Percentiles rank a stretch among this genome's conserved stretches.
Conservation (phyloP, 2,888 invertebrate species). For the Acanthosoma haemorrhoidale region DNA sequence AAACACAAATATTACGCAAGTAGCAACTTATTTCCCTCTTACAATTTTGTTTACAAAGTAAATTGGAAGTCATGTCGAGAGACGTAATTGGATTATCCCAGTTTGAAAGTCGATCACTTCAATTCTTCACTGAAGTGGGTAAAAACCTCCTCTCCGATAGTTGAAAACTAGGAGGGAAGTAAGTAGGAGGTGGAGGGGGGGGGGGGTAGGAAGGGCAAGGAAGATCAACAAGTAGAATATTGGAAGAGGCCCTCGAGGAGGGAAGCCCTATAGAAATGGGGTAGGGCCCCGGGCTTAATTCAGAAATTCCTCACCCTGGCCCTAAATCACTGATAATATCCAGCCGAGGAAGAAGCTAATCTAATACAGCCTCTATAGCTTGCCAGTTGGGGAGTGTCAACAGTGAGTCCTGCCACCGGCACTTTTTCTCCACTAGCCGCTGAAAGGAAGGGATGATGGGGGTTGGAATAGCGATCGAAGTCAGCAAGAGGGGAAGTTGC, state of each 20-base stretch:
- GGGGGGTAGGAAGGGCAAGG: neutral
- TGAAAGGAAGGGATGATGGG: neutral
- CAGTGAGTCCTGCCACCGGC: no score
- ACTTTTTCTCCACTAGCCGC: neutral
- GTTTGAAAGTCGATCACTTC: no score
- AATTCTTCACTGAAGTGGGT: no score
- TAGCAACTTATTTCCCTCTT: no score
- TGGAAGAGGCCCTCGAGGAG: neutral
- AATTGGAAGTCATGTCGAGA: no score
- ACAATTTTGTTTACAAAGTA: no score
- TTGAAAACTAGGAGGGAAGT: neutral
- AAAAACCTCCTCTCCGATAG: neutral
- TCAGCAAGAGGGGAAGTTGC: no score
- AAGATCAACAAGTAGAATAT: conserved; percentile 12
- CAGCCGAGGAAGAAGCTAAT: neutral
- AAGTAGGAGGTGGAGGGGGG: no score
- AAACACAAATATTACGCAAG: no score
- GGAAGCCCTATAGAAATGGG: neutral
- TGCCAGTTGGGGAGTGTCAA: neutral
- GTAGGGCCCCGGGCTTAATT: neutral
- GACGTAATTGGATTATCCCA: no score
- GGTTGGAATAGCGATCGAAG: neutral
- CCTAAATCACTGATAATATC: conserved; percentile 12
- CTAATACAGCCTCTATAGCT: neutral
- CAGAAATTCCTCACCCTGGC: neutral